Evolutionary conservation across 2,797 vertebrate genomes (phyloP), one percentile per base, ranked within the genome.

Genomic region (Stomatorhinus walkeri): DNA sequence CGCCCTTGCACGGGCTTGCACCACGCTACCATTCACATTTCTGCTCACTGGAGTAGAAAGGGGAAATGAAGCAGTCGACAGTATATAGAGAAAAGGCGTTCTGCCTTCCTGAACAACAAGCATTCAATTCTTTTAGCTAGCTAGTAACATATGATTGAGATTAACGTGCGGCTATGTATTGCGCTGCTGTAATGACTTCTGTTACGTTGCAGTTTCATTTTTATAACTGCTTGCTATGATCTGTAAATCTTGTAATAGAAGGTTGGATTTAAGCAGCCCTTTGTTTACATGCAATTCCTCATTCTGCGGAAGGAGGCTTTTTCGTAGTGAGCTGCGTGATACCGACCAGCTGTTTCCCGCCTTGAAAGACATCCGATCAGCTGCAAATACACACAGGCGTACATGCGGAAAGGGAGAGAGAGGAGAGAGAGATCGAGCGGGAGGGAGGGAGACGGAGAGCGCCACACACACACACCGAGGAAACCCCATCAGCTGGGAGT

Each of bases 271-370:
- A 85, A 49, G 83, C 64, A 84, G 91, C 89, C 87, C 36, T 91
- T 96, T 96, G 96, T 97, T 97, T 97, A 96, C 95, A 95, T 94
- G 95, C 94, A 93, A 92, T 96, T 91, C 93, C 96, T 95, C 94
- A 93, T 94, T 95, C 96, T 94, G 95, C 95, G 95, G 94, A 96
- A 96, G 95, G 90, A 92, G 91, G 91, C 92, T 91, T 90, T 92
- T 94, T 84, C 90, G 89, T 7, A 16, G 24, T 93, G 94, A 93
- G 94, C 94, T 94, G 93, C 95, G 96, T 95, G 94, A 95, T 96
- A 96, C 96, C 96, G 95, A 96, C 96, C 97, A 98, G 97, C 97
- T 98, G 97, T 98, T 98, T 98, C 97, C 97, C 97, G 97, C 97
- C 96, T 96, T 96, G 97, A 94, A 95, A 94, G 94, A 94, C 94